A percentile compares a stretch with the other conserved stretches of the same genome.
Conservation (phyloP, 2,797 vertebrate genomes). For the Platalea minor region DNA sequence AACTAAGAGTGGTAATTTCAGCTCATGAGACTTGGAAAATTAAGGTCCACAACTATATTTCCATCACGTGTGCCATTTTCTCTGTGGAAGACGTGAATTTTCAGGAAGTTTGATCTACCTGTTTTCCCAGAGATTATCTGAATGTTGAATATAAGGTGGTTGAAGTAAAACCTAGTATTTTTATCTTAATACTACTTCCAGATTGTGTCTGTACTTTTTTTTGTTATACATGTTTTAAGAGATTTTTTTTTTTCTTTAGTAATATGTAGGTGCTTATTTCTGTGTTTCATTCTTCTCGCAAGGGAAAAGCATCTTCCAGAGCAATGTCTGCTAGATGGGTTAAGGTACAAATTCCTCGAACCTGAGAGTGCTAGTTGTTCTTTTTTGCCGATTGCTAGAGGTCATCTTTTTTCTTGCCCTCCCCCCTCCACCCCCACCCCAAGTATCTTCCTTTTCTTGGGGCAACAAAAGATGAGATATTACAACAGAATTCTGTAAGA, state of each 20-base stretch:
- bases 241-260: neutral
- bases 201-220: neutral
- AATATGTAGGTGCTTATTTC: neutral
- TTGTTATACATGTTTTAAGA: neutral
- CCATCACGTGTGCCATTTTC: neutral
- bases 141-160: neutral
- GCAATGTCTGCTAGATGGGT: neutral
- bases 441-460: neutral
- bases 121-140: neutral
- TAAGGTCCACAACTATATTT: neutral
- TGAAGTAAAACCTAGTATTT: neutral
- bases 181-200: neutral
- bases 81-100: neutral
- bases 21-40: neutral
- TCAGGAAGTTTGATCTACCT: neutral
- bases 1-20: neutral
- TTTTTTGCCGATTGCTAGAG: neutral
- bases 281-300: neutral
- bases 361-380: neutral
- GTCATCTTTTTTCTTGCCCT: fast-evolving
- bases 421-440: fast-evolving
- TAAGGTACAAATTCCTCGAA: neutral
- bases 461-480: neutral
- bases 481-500: neutral
- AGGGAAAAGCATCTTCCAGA: neutral